These are phyloP conservation scores for Microcebus jonahi DNA, from an alignment of 2,113 vertebrate genomes.

Conservation along the genomic window DNA sequence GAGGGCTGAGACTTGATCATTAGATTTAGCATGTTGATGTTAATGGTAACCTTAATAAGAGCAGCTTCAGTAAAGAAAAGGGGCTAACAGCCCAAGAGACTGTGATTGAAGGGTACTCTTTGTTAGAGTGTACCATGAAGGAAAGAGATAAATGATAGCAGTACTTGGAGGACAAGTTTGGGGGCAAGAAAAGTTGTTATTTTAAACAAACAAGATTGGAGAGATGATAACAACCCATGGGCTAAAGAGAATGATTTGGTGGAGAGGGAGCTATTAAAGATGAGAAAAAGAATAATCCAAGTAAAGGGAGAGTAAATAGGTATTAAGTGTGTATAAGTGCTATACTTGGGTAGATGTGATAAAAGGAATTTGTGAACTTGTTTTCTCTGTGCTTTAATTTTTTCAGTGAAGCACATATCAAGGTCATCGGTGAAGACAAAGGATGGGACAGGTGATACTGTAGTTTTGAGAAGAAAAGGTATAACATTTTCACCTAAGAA, in stretches of 20 bases:
- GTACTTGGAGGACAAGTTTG: not conserved
- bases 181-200: not conserved
- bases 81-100: not conserved
- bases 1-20: not conserved
- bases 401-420: not conserved
- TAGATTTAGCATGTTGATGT: not conserved
- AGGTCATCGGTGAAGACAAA: not conserved
- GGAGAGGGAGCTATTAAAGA: not conserved
- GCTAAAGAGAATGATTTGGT: not conserved
- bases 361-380: not conserved
- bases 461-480: not conserved
- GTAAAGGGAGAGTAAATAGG: not conserved
- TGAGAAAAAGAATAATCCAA: not conserved
- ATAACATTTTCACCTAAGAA: not conserved
- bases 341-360: not conserved
- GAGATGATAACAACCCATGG: not conserved
- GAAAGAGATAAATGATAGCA: not conserved
- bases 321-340: not conserved
- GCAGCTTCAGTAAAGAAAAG: not conserved
- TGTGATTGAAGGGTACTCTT: not conserved
- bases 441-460: not conserved
- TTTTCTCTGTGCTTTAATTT: not conserved
- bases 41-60: not conserved
- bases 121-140: too few species aligned
- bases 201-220: not conserved